Percentiles rank a stretch among this genome's conserved stretches.
Conservation (phyloP, 2,113 vertebrate genomes). For the Dolichallabes microphthalmus region DNA sequence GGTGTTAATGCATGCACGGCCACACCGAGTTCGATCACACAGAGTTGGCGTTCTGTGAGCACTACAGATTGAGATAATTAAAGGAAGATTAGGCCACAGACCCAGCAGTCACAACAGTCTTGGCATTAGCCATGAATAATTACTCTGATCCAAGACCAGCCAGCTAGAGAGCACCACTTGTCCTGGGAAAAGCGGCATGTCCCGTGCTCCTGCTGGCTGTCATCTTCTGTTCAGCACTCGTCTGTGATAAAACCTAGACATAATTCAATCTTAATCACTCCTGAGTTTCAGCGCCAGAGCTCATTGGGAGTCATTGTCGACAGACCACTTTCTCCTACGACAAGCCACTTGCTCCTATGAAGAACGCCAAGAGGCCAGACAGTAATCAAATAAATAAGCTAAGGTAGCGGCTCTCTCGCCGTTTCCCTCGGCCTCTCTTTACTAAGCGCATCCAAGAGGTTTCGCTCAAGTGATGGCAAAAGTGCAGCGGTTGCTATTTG, state of each 20-base stretch:
- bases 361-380: conserved; percentile 21
- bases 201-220: conserved; percentile 60
- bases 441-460: conserved; percentile 38
- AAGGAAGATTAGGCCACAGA: conserved; percentile 75
- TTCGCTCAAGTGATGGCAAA: conserved; percentile 43
- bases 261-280: conserved; percentile 36
- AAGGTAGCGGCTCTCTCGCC: conserved; percentile 27
- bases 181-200: conserved; percentile 66
- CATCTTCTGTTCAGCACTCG: conserved; percentile 62
- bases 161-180: conserved; percentile 71
- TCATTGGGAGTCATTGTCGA: conserved; percentile 55
- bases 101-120: conserved; percentile 69
- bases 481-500: conserved; percentile 50
- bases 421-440: conserved; percentile 12
- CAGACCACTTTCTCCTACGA: conserved; percentile 46
- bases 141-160: conserved; percentile 64
- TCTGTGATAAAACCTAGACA: conserved; percentile 61
- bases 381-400: conserved; percentile 45
- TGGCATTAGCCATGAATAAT: conserved; percentile 66
- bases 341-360: conserved; percentile 33
- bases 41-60: conserved; percentile 55
- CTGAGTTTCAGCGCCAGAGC: conserved; percentile 36
- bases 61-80: conserved; percentile 74
- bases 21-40: conserved; percentile 28
- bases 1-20: neutral